phyloP scores from a whole-genome alignment of 2,797 vertebrate species.

The Epinephelus awoara region DNA sequence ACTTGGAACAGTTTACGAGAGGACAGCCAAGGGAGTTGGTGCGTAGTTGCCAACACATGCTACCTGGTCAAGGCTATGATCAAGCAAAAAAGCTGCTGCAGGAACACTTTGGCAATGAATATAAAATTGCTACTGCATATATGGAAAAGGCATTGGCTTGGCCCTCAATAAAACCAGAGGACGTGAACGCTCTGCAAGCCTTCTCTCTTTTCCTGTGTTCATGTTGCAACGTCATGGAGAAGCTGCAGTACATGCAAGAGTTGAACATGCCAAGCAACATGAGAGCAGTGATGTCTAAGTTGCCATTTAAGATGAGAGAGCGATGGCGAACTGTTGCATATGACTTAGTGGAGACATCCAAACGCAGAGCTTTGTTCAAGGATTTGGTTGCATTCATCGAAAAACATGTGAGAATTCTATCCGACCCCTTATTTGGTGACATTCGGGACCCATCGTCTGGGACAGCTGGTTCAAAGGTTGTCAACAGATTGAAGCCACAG shows the following conservation, averaged over 20 bases:
- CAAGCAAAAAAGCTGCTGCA: neutral
- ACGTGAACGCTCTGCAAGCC: neutral
- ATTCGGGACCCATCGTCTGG: neutral
- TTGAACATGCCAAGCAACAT: neutral
- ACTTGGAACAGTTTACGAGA: neutral
- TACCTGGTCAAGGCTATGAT: neutral
- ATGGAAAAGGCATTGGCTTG: neutral
- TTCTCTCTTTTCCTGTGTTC: neutral
- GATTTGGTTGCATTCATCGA: neutral
- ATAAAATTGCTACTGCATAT: neutral
- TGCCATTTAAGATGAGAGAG: constrained; percentile 9
- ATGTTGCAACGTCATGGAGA: constrained; percentile 20
- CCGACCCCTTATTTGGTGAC: neutral
- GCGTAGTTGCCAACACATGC: neutral
- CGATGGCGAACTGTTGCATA: neutral
- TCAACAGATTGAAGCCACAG: neutral
- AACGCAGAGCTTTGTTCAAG: neutral
- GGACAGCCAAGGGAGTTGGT: constrained; percentile 6
- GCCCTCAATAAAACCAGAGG: neutral
- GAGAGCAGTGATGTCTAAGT: neutral
- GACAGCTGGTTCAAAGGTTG: neutral
- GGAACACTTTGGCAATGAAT: constrained; percentile 10
- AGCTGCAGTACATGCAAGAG: constrained; percentile 1
- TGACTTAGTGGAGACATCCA: neutral
- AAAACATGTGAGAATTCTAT: neutral